Evolutionary conservation across 2,888 invertebrate species (phyloP).

Genomic region (Drosophila quinaria): DNA sequence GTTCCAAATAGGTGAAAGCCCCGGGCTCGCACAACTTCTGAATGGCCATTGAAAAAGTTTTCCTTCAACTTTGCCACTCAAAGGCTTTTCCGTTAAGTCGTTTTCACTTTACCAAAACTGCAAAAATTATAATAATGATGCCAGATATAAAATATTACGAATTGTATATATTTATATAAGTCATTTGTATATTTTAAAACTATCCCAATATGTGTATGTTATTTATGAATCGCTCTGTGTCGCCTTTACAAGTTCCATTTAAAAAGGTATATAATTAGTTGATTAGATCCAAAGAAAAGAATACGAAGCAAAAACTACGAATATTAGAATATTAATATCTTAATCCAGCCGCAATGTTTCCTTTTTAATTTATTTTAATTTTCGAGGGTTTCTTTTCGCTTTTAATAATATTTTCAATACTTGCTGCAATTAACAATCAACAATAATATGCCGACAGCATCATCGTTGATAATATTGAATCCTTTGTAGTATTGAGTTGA

Average conservation of each 20-base stretch:
- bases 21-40: conserved; percentile 28
- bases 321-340: too few species aligned
- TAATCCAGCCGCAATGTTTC: conserved; percentile 22
- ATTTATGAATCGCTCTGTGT: too few species aligned
- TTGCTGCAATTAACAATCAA: conserved; percentile 23
- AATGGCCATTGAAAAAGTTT: conserved; percentile 47
- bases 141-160: neutral
- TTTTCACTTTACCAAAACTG: conserved; percentile 9
- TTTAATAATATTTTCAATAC: neutral
- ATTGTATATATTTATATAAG: neutral
- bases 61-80: conserved; percentile 29
- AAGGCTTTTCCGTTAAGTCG: conserved; percentile 19
- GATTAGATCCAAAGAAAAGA: too few species aligned
- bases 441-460: neutral
- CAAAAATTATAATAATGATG: neutral
- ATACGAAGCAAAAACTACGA: too few species aligned
- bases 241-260: too few species aligned
- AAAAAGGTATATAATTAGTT: too few species aligned
- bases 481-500: conserved; percentile 3
- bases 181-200: too few species aligned
- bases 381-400: conserved; percentile 1
- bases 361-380: conserved; percentile 12
- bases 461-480: neutral
- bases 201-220: too few species aligned
- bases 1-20: conserved; percentile 28